Percentiles rank a stretch among this genome's conserved stretches.
These are phyloP conservation scores for Phalloptychus januarius DNA, from an alignment of 2,797 vertebrate genomes.

Conservation along the genomic window DNA sequence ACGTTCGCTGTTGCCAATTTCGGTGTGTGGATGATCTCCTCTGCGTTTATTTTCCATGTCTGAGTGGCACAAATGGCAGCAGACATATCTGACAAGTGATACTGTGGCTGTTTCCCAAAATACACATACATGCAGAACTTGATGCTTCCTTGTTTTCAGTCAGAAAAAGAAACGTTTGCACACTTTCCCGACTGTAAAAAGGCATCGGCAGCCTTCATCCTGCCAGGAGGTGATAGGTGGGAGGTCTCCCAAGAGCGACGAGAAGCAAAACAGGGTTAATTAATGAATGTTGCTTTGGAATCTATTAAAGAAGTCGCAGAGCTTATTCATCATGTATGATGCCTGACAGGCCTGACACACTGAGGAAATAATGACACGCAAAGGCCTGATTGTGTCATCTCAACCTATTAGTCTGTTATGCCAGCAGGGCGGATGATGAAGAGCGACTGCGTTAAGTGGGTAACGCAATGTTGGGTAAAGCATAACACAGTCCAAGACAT, in stretches of 20 bases:
- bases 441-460: conserved; percentile 11
- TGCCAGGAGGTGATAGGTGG: conserved; percentile 37
- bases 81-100: conserved; percentile 5
- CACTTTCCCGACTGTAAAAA: conserved; percentile 6
- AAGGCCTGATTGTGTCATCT: conserved; percentile 32
- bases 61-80: not conserved
- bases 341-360: conserved; percentile 38
- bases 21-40: conserved; percentile 35
- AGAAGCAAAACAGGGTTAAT: conserved; percentile 62
- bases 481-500: not conserved
- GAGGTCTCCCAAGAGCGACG: conserved; percentile 41
- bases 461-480: conserved; percentile 13
- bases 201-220: conserved; percentile 30
- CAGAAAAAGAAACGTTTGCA: conserved; percentile 13
- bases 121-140: not conserved
- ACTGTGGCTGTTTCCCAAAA: conserved; percentile 28
- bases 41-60: conserved; percentile 28
- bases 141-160: not conserved
- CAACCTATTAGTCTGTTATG: conserved; percentile 41
- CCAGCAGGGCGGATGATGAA: conserved; percentile 18
- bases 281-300: conserved; percentile 43
- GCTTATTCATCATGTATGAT: conserved; percentile 49
- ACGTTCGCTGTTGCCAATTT: conserved; percentile 12
- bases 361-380: conserved; percentile 44
- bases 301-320: conserved; percentile 51